Evolutionary conservation across 2,113 vertebrate genomes (phyloP), one percentile per base, ranked within the genome.

Genomic region (Perca fluviatilis): DNA sequence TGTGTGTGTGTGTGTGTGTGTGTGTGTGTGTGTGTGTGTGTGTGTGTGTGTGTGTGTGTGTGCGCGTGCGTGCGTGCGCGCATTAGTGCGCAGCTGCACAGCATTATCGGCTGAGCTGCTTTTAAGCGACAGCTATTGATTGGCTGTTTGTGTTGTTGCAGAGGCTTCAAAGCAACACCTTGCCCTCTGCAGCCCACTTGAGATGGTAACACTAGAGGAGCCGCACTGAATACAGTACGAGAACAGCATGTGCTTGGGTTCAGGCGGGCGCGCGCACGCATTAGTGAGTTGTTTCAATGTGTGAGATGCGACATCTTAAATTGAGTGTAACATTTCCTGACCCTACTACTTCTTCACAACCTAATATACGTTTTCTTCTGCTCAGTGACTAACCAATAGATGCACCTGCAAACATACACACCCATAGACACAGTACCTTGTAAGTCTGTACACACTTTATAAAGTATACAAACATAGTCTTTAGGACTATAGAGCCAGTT

Each of bases 51-150:
- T 77, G 5, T 25, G 25, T 25, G 25, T 25, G 25, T 25, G 25
- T 25, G 25, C 2, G 46, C 49, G 23, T 47, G 7, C n/a, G n/a
- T 8, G 33, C 67, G 60, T 51, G 58, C 58, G 36, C 50, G 49
- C 82, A 75, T 86, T 70, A 53, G 68, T 51, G 69, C 88, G 87
- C 70, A 81, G 51, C 79, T 50, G 74, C 61, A 64, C 62, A 63
- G 61, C 64, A 78, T 87, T 86, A 91, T 83, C 84, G 86, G 80
- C 80, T 88, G 87, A 92, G 88, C 86, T 67, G 86, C 89, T 85
- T 91, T 88, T 92, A 92, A 91, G 89, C 91, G 93, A 93, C 91
- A 91, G 91, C 80, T 86, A 91, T 91, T 80, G 86, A 94, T 91
- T 54, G 84, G 83, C 51, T 89, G 88, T 88, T 84, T 83, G 87